Base-by-base conservation (phyloP, 2,888 invertebrate genomes). In the Trisateles emortualis region DNA sequence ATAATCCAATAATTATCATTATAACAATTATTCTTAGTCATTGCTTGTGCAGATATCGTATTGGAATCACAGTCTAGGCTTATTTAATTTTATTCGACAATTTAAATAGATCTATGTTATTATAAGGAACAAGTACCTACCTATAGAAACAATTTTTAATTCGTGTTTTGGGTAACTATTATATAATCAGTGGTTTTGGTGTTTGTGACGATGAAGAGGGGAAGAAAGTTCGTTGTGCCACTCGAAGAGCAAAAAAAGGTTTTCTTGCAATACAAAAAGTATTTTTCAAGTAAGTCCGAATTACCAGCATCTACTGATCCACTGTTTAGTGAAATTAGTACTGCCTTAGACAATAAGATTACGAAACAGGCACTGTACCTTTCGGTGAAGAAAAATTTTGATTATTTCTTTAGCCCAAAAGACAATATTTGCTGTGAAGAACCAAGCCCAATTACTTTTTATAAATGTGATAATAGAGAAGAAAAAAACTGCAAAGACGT, bases 201-300 rank as follows among this genome's bases (percentile, higher is more conserved):
- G 33, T 52, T 52, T 32, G 48, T 33, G 44, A 48, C 35, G 26
- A 55, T 55, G 41, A 50, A 55, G 32, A 49, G 49, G 10, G 54
- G 54, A 55, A 55, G 54, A 55, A 49, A 55, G 54, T 55, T 55
- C 13, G 36, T 38, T 45, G 54, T 55, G 49, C 45, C 54, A 49
- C 48, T 54, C 14, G 40, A 54, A 16, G 44, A 53, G 29, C 53
- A 53, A 53, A 53, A 41, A 53, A 54, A 54, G 26, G 48, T 35
- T 19, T 50, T 50, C 29, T 30, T 50, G 50, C 50, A 50, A 50
- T 50, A 50, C 38, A 50, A 53, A 47, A 52, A 52, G 52, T 52
- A 52, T 52, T 52, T 52, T 52, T 17, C 40, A 17, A 26, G 39
- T 52, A 40, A 52, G 26, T 45, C 44, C 17, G 35, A 50, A 50